phyloP scores from a whole-genome alignment of 2,888 invertebrate species.

The Cataglyphis altisquamis region DNA sequence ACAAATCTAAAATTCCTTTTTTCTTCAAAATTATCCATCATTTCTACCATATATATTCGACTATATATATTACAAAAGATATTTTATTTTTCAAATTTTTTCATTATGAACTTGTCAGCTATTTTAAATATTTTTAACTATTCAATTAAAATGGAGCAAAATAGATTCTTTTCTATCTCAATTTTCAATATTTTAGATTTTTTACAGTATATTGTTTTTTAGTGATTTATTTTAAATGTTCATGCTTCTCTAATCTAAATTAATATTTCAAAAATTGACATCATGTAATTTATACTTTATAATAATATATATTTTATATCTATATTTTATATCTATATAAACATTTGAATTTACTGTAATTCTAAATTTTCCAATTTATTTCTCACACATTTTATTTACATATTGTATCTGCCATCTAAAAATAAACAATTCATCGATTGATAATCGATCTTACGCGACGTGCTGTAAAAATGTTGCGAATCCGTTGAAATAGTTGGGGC shows the following conservation, averaged over 20 bases:
- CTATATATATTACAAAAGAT: background rate
- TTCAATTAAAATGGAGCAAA: background rate
- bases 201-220: background rate
- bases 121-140: conserved; percentile 15
- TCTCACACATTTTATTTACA: background rate
- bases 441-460: background rate
- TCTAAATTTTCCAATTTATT: background rate
- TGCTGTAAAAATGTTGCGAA: background rate
- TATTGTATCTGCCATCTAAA: background rate
- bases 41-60: conserved; percentile 17
- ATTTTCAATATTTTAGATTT: background rate
- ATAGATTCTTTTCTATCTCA: background rate
- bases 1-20: background rate
- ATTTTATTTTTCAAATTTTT: background rate
- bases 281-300: background rate
- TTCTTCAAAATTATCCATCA: conserved; percentile 13
- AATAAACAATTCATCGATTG: background rate
- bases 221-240: background rate
- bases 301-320: too few species aligned
- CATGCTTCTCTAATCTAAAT: background rate
- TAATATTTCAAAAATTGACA: background rate
- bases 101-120: background rate
- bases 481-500: conserved; percentile 7
- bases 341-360: background rate
- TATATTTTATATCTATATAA: too few species aligned